These are phyloP conservation scores for Hyposmocoma kahamanoa DNA, from an alignment of 1,140 invertebrate species.

Conservation along the genomic window DNA sequence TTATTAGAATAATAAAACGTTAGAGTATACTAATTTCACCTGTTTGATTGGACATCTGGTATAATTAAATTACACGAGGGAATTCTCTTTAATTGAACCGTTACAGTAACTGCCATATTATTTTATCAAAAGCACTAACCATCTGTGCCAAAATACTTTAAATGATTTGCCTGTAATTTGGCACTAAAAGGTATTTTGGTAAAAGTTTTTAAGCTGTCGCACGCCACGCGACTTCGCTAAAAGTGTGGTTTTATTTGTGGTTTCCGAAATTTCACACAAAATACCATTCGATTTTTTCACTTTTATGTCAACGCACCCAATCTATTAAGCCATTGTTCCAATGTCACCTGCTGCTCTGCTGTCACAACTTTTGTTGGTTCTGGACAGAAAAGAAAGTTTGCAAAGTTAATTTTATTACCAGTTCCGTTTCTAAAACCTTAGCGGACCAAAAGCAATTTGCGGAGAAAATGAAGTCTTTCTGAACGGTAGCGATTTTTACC, in stretches of 20 bases:
- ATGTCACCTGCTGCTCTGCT: slow-evolving; percentile 32
- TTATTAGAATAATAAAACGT: slow-evolving; percentile 37
- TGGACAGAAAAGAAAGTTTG: slow-evolving; percentile 15
- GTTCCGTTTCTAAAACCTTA: slow-evolving; percentile 3
- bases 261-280: slow-evolving; percentile 45
- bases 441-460: not conserved
- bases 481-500: slow-evolving; percentile 18
- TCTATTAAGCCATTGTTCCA: slow-evolving; percentile 45
- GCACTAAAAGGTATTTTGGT: slow-evolving; percentile 20
- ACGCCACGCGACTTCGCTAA: slow-evolving; percentile 44
- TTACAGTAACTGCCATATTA: slow-evolving; percentile 5
- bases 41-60: not conserved
- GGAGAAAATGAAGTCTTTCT: not conserved
- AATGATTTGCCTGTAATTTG: slow-evolving; percentile 26
- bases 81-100: not conserved
- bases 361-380: slow-evolving; percentile 1
- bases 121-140: slow-evolving; percentile 22
- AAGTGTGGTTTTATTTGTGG: slow-evolving; percentile 53
- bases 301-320: slow-evolving; percentile 37
- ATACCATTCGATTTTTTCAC: slow-evolving; percentile 31
- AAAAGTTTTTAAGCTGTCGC: slow-evolving; percentile 34
- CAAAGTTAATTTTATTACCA: not conserved
- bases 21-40: not conserved
- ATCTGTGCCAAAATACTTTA: slow-evolving; percentile 27
- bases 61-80: not conserved